Base-by-base conservation (phyloP, 2,797 vertebrate genomes). In the Enteromius thamalakanensis region DNA sequence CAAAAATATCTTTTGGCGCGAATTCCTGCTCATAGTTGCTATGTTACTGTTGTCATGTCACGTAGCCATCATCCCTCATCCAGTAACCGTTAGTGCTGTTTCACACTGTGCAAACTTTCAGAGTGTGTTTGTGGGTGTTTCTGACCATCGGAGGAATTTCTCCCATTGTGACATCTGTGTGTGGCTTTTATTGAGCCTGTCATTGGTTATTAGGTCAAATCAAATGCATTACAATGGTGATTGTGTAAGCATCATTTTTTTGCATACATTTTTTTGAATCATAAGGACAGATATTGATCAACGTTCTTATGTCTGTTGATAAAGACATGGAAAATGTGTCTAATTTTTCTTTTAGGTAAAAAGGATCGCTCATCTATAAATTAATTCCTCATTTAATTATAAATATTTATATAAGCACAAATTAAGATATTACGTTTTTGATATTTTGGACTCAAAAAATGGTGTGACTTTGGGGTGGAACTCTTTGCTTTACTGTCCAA, bases 21-120 rank as follows among this genome's bases (percentile, higher is more conserved):
- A 93, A 93, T 93, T 89, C 91, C 93, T 93, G 93, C 94, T 94
- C 93, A 75, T 90, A 88, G 94, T 96, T 96, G 95, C 95, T 90
- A 94, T 77, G 94, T 95, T 94, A 95, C 94, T 55, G 89, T 91
- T 93, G 94, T 95, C 91, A 88, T 3, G 89, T 89, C 86, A 15
- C 84, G 88, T 89, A 51, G 23, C 87, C 92, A 91, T 92, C 93
- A 91, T 94, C 92, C 89, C 93, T 94, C 93, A 93, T 92, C 88
- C 79, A 37, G 85, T 62, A 81, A 72, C 84, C 85, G 82, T 58
- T 87, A 79, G 37, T 80, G 85, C 88, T 87, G 69, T 84, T 86
- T 90, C 83, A 79, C 7, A 71, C 75, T 49, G 60, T 34, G 53
- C 40, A 55, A 69, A 83, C 55, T 69, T 78, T 84, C 47, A 4